These are phyloP conservation scores for Sarcophaga peregrina DNA, from an alignment of 1,140 invertebrate species.

Conservation along the genomic window DNA sequence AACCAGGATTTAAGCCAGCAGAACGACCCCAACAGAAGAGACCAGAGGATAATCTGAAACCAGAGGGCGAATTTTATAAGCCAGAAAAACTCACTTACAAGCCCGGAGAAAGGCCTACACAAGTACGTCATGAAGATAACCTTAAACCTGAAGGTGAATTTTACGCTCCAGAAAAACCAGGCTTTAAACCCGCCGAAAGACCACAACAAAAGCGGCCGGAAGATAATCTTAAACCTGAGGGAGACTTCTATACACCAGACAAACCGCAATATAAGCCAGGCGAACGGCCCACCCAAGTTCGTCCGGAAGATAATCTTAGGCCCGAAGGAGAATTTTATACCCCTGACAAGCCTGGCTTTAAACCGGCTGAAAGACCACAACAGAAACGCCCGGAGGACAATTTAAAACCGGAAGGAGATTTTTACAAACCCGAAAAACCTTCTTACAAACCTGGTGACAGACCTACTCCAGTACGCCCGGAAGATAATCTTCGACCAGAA, in stretches of 20 bases:
- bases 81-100: conserved; percentile 65
- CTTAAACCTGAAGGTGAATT: conserved; percentile 70
- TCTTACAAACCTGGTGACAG: conserved; percentile 69
- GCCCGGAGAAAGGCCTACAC: conserved; percentile 66
- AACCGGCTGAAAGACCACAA: conserved; percentile 61
- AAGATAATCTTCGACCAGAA: conserved; percentile 75
- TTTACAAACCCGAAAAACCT: conserved; percentile 71
- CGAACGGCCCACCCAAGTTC: conserved; percentile 58
- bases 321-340: conserved; percentile 70
- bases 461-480: conserved; percentile 59
- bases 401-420: conserved; percentile 74
- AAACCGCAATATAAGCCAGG: conserved; percentile 70
- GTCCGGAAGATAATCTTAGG: conserved; percentile 70
- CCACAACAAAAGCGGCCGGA: conserved; percentile 69
- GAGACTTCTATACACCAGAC: conserved; percentile 71
- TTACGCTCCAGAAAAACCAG: conserved; percentile 68
- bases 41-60: conserved; percentile 70
- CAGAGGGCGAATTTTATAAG: conserved; percentile 72
- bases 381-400: conserved; percentile 71
- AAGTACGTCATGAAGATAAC: conserved; percentile 70
- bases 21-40: conserved; percentile 64
- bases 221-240: conserved; percentile 72
- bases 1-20: conserved; percentile 67
- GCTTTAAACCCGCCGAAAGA: conserved; percentile 69
- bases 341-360: conserved; percentile 67